Evolutionary conservation across 2,888 invertebrate genomes (phyloP), one percentile per base, ranked within the genome.

Genomic region (Fabriciana adippe): DNA sequence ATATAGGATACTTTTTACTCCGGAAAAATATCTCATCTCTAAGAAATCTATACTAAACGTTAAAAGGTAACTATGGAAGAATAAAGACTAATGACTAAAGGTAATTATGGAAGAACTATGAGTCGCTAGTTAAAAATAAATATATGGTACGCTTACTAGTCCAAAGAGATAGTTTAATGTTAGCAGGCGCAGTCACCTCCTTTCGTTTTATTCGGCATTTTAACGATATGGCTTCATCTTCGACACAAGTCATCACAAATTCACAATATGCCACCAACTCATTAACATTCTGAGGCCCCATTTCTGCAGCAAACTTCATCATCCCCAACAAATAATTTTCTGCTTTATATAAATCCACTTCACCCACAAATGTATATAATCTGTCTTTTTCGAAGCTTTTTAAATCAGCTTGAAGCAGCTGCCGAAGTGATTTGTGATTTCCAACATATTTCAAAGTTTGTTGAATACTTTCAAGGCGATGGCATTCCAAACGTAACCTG

Each of bases 191-290:
- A 35, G 26, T 31, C 2, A 65, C 3, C 31, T 47, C 11, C 41
- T 65, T 59, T n/a, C 31, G 57, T 51, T 51, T 59, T 41, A 65
- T 47, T 16, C 53, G 57, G 8, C 26, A 26, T 16, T 55, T 68
- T 15, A 68, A n/a, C 26, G 50, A 21, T 15, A 64, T 41, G 15
- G 45, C 50, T 55, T 72, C 71, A 11, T 70, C 69, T 56, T 74
- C 74, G 8, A 77, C 69, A 53, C 70, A 72, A 5, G 72, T 70
- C 26, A 76, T 72, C 3, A 72, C 73, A 61, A 69, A 75, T 57
- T 76, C 75, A 47, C 73, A 70, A 60, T 75, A 75, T 8, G 75
- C 70, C 0, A 75, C 75, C 63, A 74, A 55, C 55, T 75, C 74
- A 51, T 75, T 72, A 1, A 75, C 61, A 60, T 63, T 75, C 6